Percentiles rank a stretch among this genome's conserved stretches.
Evolutionary conservation across 2,113 vertebrate genomes (phyloP).

Genomic region (Rhinoptilus africanus): DNA sequence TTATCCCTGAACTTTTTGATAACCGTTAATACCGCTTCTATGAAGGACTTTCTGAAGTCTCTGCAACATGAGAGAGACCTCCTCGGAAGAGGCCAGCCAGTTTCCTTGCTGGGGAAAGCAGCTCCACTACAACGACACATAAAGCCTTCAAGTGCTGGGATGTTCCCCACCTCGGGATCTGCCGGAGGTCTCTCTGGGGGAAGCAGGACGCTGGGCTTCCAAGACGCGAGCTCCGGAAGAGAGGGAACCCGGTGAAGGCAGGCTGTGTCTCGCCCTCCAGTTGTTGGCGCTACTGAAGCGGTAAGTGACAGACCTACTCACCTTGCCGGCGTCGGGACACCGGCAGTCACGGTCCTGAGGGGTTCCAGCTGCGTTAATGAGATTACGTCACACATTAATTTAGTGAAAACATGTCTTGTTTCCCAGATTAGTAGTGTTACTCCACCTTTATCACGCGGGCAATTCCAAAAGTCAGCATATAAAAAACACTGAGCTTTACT

Average conservation of each 20-base stretch:
- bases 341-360: background rate
- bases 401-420: background rate
- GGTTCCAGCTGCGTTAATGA: background rate
- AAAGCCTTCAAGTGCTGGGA: background rate
- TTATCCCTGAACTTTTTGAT: background rate
- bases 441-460: background rate
- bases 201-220: fast-evolving
- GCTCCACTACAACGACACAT: background rate
- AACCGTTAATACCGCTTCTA: fast-evolving
- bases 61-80: background rate
- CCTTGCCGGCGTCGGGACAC: background rate
- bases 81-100: background rate
- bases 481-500: background rate
- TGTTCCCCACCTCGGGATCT: fast-evolving
- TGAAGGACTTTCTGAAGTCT: background rate
- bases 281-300: background rate
- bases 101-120: background rate
- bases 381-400: background rate
- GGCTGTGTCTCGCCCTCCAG: background rate
- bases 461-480: background rate
- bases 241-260: fast-evolving
- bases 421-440: background rate
- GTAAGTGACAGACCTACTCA: background rate
- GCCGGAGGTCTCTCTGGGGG: fast-evolving
- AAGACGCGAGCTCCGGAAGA: background rate